Evolutionary conservation across 2,797 vertebrate genomes (phyloP), one percentile per base, ranked within the genome.

Genomic region (Pipistrellus pipistrellus): DNA sequence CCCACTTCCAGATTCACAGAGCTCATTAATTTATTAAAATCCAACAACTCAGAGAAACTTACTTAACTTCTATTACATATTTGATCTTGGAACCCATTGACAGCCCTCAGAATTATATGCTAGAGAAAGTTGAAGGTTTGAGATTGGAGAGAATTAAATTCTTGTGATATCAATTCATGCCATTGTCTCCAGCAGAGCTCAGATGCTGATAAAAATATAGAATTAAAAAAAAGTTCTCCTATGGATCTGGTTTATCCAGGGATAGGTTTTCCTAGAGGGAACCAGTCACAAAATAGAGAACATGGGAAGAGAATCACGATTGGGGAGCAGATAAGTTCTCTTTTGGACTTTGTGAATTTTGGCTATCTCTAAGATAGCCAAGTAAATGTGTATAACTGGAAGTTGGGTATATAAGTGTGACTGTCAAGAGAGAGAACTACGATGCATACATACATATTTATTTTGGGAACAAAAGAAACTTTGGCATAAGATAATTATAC

Each of bases 1-100:
- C 6, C 13, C 18, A 0, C 59, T 78, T 66, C 1, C 25, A 66
- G 51, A 78, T 51, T 78, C 38, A 91, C 4, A 41, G 38, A 75
- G 3, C 11, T 78, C n/a, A 92, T 32, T 82, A 85, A 73, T 23
- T 66, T 57, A 71, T 78, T 91, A 77, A 62, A 91, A 23, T 53
- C 1, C 6, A 27, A 44, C 32, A 91, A 84, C 35, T n/a, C 23
- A 69, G 77, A 57, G 30, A 77, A 91, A 30, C 23, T 86, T 78
- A 21, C 73, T 86, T 90, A 55, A 68, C 3, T 90, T 48, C 15
- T 30, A 30, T 64, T 66, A 23, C 8, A 21, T 75, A 62, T 55
- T 71, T 87, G 35, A 80, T 4, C 7, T 53, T 66, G 30, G 25
- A 41, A 53, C 7, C 5, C 15, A 89, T 20, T 35, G 71, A 32